These are phyloP conservation scores for Campopleginae sp. DNA, from an alignment of 2,888 invertebrate species.

Conservation along the genomic window DNA sequence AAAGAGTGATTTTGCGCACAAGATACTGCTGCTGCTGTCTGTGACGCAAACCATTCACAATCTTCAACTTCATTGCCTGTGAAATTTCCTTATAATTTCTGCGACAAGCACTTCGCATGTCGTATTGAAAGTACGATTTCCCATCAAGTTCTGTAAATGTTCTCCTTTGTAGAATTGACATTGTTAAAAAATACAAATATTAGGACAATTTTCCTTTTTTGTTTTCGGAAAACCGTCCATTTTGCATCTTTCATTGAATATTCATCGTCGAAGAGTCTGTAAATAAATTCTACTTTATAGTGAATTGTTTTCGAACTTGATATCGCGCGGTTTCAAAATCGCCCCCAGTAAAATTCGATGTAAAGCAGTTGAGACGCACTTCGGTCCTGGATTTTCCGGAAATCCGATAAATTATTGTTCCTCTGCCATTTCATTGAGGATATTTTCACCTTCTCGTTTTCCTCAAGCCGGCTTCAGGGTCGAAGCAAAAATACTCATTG, in stretches of 20 bases:
- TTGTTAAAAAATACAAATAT: background rate
- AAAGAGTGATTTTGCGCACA: constrained; percentile 18
- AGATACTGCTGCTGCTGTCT: constrained; percentile 34
- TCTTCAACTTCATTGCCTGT: constrained; percentile 13
- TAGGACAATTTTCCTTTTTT: background rate
- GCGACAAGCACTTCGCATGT: background rate
- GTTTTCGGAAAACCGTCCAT: too few relatives aligned
- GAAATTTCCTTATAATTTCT: constrained; percentile 21
- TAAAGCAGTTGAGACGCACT: background rate
- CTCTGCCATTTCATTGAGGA: constrained; percentile 12
- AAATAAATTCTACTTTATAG: background rate
- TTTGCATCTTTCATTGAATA: background rate
- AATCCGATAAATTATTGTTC: constrained; percentile 21
- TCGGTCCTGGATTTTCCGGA: background rate
- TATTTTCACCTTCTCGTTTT: constrained; percentile 16
- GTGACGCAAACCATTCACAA: constrained; percentile 46
- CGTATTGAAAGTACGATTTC: background rate
- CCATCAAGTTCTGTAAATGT: background rate
- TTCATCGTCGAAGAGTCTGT: background rate
- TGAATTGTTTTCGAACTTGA: constrained; percentile 6
- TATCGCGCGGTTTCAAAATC: background rate
- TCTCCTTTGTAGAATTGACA: background rate
- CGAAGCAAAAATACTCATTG: constrained; percentile 53
- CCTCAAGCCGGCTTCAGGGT: constrained; percentile 12
- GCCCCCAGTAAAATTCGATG: background rate